Base-by-base conservation (phyloP, 92 coral and sea anemone genomes). In the Galaxea fascicularis region DNA sequence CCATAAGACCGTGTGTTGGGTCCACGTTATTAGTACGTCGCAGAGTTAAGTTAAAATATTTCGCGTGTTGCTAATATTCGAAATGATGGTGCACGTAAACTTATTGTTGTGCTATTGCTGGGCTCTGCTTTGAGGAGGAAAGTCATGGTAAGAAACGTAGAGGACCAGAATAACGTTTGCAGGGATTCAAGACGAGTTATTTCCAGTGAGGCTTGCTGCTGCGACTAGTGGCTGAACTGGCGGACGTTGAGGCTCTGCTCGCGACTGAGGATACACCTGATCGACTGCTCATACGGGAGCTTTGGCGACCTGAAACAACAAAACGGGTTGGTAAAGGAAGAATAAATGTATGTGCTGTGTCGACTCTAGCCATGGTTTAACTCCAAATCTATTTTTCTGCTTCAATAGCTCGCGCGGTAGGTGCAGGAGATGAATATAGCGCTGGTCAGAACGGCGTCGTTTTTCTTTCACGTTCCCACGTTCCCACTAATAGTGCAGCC, bases 201-300 rank as follows among this genome's bases (percentile, higher is more conserved):
- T 94, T 96, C 99, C 99, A 96, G 29, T 81, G 73, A 10, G 98
- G 92, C 86, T 89, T 96, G 77, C 85, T 94, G 92, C 91, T 90
- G 51, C 85, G 85, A n/a, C 90, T 89, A 28, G 99, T 88, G 7
- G 92, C 82, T 17, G 93, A 73, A 47, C 93, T 80, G 68, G 90
- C 80, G 4, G 89, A 78, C 14, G 90, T 82, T 39, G 98, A 92
- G 11, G 90, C 92, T 60, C 98, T 85, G 82, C 99, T 96, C 57
- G 77, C 88, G 3, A 92, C 85, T 15, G 93, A 88, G 49, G 93
- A 89, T 24, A 88, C 90, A 45, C 94, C 90, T n/a, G 99, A 96
- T 47, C 98, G 93, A 78, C 97, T 94, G 52, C 98, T 91, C 26
- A 96, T 86, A 45, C 99, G 94, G 24, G 99, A 96, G 51, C 98